Evolutionary conservation across 1,140 invertebrate species (phyloP).

Genomic region (Caenorhabditis elegans): DNA sequence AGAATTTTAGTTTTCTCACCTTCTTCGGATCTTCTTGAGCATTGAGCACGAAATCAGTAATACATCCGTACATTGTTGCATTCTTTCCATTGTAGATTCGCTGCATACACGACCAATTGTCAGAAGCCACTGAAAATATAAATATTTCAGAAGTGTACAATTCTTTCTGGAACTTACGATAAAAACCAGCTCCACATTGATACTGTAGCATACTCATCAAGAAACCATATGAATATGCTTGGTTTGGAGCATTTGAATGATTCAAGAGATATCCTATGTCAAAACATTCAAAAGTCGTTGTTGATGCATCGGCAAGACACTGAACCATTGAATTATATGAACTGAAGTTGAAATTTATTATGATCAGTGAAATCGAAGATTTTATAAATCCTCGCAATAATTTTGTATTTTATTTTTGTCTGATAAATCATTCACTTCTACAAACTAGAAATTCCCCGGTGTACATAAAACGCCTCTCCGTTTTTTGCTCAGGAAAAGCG

Average conservation of each 20-base stretch:
- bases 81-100: conserved; percentile 43
- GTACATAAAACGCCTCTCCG: no score
- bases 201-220: conserved; percentile 47
- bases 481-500: no score
- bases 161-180: conserved; percentile 34
- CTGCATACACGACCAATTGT: conserved; percentile 49
- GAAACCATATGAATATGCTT: conserved; percentile 43
- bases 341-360: conserved; percentile 7
- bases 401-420: no score
- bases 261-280: conserved; percentile 39
- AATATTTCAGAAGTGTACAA: background rate
- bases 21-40: conserved; percentile 23
- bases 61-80: conserved; percentile 39
- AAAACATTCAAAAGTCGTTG: conserved; percentile 36
- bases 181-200: conserved; percentile 51
- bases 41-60: conserved; percentile 37
- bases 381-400: background rate
- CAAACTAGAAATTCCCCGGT: no score
- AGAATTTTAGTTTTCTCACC: no score
- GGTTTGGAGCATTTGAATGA: conserved; percentile 31
- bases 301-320: conserved; percentile 25
- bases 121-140: conserved; percentile 35
- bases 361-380: no score
- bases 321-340: conserved; percentile 45
- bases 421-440: no score